These are phyloP conservation scores for Oryzias curvinotus DNA, from an alignment of 2,113 vertebrate genomes.

Conservation along the genomic window DNA sequence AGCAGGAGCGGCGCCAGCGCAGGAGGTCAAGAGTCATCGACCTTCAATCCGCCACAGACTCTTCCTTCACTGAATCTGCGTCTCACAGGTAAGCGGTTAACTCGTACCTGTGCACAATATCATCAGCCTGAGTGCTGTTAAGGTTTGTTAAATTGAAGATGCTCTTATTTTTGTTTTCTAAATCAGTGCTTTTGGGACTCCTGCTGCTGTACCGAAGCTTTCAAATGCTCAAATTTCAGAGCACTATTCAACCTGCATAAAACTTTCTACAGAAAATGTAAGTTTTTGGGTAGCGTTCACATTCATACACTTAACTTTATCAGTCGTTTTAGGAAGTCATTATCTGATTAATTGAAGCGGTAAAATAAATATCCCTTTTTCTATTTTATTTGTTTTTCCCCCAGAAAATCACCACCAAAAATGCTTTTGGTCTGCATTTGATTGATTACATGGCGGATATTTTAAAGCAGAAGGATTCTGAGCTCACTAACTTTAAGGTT, in stretches of 20 bases:
- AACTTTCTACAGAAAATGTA: conserved; percentile 92
- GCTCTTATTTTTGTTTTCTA: conserved; percentile 21
- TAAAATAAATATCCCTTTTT: not conserved
- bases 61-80: conserved; percentile 71
- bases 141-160: not conserved
- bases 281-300: conserved; percentile 55
- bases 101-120: not conserved
- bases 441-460: conserved; percentile 96
- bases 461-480: conserved; percentile 87
- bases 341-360: not conserved
- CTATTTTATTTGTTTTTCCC: not conserved
- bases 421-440: conserved; percentile 92
- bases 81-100: conserved; percentile 60
- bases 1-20: conserved; percentile 85
- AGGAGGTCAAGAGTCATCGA: conserved; percentile 84
- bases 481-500: conserved; percentile 93
- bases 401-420: conserved; percentile 98
- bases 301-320: not conserved
- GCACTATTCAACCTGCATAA: conserved; percentile 95
- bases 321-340: too few relatives aligned
- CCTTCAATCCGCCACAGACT: conserved; percentile 73
- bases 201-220: conserved; percentile 79
- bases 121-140: not conserved
- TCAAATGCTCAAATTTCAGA: conserved; percentile 90
- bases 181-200: conserved; percentile 73